Evolutionary conservation across 2,113 vertebrate genomes (phyloP), one percentile per base, ranked within the genome.

Genomic region (Balaeniceps rex): DNA sequence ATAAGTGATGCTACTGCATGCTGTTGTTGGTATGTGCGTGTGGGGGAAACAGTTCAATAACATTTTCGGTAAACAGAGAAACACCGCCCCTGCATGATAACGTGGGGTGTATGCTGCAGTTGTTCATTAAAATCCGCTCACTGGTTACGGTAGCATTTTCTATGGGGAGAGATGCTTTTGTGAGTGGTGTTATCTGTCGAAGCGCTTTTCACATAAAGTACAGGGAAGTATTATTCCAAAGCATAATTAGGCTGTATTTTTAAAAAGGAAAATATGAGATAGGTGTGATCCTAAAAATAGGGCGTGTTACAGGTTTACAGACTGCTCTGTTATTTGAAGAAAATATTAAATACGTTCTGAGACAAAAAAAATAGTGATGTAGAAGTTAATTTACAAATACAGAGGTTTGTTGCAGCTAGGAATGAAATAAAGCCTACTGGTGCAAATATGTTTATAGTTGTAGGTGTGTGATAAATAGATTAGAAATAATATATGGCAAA

Each of bases 271-370:
- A 96, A 93, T 63, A 85, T 76, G 89, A 94, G 70, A 69, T 90
- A 95, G 91, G 87, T 96, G 93, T 95, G 89, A 95, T 87, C 80
- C 58, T 82, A 60, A 95, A 92, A 94, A 83, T 21, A 85, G 84
- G 94, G 81, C 0, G 83, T 96, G 88, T 95, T 93, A 40, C 75
- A 87, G 75, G 75, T 88, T 96, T 92, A 44, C 75, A 77, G 79
- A 63, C 74, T 83, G 42, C 78, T 90, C 51, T 93, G 75, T 94
- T 71, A 68, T 95, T 91, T 95, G 64, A 88, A 71, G 75, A 78
- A 95, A 96, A 83, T 88, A 94, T 85, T 91, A 46, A 92, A 91
- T 80, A 87, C 12, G 2, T 83, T 68, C 40, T 31, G n/a, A 90
- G 94, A 93, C 96, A 95, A 90, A 76, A 83, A 38, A 83, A 95